A percentile compares a stretch with the other conserved stretches of the same genome.
phyloP scores from a whole-genome alignment of 1,140 invertebrate species.

The Dendrolimus kikuchii region DNA sequence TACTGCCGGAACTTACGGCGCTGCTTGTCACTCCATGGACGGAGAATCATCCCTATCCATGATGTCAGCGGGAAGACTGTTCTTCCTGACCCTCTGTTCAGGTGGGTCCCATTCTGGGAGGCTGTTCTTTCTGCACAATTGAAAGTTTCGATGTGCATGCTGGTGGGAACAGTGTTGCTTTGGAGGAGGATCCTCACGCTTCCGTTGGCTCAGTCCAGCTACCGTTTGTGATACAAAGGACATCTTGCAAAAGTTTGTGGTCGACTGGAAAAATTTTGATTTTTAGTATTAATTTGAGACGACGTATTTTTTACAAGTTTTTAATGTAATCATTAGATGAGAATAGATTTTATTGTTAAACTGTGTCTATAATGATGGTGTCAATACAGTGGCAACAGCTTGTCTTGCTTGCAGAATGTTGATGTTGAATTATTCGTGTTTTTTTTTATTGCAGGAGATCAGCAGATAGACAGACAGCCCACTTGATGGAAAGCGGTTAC shows the following conservation, averaged over 20 bases:
- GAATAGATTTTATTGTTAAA: no score
- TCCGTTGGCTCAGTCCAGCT: constrained; percentile 50
- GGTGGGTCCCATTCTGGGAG: constrained; percentile 62
- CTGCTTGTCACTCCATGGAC: constrained; percentile 56
- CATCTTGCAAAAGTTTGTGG: constrained; percentile 24
- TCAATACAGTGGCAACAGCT: no score
- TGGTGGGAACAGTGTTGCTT: constrained; percentile 61
- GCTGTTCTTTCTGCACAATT: constrained; percentile 58
- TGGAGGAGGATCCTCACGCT: constrained; percentile 45
- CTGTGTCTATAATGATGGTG: no score
- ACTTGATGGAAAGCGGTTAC: no score
- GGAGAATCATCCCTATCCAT: constrained; percentile 38
- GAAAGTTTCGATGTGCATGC: constrained; percentile 47
- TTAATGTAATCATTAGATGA: no score
- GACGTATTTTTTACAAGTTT: constrained; percentile 1
- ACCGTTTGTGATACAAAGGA: constrained; percentile 65
- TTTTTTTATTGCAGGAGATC: no score
- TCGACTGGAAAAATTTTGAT: no score
- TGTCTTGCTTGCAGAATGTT: no score
- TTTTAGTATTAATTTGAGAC: no score
- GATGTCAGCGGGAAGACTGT: constrained; percentile 62
- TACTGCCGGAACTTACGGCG: constrained; percentile 44
- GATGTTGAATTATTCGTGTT: no score
- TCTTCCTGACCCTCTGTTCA: constrained; percentile 55
- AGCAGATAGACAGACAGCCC: no score